These are phyloP conservation scores for Thysanoteuthis rhombus DNA, from an alignment of 2,888 invertebrate genomes.

Conservation along the genomic window DNA sequence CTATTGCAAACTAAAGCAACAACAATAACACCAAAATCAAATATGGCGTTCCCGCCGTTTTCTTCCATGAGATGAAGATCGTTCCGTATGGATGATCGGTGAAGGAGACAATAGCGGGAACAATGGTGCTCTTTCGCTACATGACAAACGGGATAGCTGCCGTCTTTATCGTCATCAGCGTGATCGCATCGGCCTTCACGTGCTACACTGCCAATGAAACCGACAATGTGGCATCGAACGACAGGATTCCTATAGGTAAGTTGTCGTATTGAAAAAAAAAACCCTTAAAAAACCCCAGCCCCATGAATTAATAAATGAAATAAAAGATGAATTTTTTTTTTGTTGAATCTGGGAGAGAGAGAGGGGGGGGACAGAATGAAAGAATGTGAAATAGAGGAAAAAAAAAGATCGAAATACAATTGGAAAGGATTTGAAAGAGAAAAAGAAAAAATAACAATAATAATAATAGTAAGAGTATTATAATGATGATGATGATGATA, in stretches of 20 bases:
- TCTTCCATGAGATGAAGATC: background rate
- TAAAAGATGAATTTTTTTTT: no score
- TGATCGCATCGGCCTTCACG: constrained; percentile 25
- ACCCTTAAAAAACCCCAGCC: no score
- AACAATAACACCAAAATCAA: background rate
- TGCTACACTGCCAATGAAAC: constrained; percentile 30
- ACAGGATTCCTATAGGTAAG: constrained; percentile 30
- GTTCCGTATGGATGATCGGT: background rate
- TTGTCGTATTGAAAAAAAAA: background rate
- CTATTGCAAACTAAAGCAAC: background rate
- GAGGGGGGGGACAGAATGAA: no score
- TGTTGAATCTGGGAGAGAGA: no score
- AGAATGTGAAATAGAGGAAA: no score
- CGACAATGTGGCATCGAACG: constrained; percentile 25
- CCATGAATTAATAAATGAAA: no score
- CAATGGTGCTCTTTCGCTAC: constrained; percentile 30
- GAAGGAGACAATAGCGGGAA: constrained; percentile 16
- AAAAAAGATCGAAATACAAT: no score
- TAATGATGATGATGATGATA: no score
- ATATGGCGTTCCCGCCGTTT: constrained; percentile 12
- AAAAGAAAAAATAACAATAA: no score
- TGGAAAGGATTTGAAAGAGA: no score
- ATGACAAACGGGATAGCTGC: constrained; percentile 29
- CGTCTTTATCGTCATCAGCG: constrained; percentile 26
- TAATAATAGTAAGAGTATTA: no score